A percentile compares a stretch with the other conserved stretches of the same genome.
Evolutionary conservation across 2,797 vertebrate genomes (phyloP).

Genomic region (Sylvia borin): DNA sequence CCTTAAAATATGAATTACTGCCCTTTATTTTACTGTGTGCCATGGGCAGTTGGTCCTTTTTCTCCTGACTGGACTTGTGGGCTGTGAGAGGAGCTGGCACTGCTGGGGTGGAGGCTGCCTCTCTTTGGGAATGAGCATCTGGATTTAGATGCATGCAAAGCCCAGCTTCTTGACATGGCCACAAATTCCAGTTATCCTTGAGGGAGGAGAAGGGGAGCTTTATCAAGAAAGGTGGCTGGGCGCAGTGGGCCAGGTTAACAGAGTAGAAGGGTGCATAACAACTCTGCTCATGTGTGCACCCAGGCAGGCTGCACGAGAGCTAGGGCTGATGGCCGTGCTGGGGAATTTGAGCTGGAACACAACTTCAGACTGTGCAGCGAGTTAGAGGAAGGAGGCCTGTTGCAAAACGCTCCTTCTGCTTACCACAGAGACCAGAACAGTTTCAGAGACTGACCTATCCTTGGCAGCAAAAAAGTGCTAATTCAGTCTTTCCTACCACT

Average conservation of each 20-base stretch:
- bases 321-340: accelerated
- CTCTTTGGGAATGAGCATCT: not conserved
- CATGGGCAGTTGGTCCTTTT: not conserved
- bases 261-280: not conserved
- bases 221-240: not conserved
- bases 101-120: not conserved
- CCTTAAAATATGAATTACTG: not conserved
- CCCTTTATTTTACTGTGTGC: not conserved
- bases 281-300: accelerated
- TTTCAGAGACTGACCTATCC: not conserved
- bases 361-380: not conserved
- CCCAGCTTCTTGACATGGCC: not conserved
- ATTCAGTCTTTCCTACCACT: slow-evolving; percentile 14
- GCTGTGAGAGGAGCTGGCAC: not conserved
- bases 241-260: not conserved
- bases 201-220: not conserved
- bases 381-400: slow-evolving; percentile 33
- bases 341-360: not conserved
- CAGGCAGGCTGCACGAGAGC: accelerated
- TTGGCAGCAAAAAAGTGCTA: slow-evolving; percentile 24
- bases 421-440: not conserved
- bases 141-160: not conserved
- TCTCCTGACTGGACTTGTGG: not conserved
- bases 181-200: not conserved
- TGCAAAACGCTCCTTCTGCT: slow-evolving; percentile 9